Conservation (phyloP, 2,888 invertebrate species). For the Polydrusus cervinus region DNA sequence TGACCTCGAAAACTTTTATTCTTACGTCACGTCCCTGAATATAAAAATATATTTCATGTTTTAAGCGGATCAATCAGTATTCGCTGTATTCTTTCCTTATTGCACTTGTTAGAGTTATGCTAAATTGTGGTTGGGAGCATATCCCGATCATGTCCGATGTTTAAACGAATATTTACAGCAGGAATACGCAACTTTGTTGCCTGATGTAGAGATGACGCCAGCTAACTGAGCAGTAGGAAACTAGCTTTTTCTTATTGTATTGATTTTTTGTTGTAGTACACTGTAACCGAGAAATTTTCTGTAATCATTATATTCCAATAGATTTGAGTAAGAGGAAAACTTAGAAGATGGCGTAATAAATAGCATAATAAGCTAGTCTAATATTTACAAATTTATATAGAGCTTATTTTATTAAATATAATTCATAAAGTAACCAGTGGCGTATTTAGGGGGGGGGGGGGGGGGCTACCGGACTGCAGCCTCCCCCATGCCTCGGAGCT, state of each 20-base stretch:
- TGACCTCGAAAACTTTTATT: neutral
- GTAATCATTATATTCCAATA: neutral
- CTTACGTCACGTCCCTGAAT: neutral
- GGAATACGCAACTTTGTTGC: neutral
- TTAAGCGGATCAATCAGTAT: neutral
- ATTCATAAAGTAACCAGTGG: no score
- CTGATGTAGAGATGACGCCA: neutral
- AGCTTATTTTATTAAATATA: no score
- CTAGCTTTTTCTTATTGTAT: neutral
- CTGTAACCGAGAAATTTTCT: neutral
- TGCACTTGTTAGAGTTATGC: no score
- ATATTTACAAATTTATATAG: no score
- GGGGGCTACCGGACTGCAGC: no score
- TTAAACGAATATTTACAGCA: slow-evolving; percentile 1
- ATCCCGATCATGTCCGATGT: neutral
- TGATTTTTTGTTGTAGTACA: neutral
- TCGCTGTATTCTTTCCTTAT: neutral
- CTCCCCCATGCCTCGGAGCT: no score
- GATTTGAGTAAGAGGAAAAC: neutral
- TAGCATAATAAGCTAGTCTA: no score
- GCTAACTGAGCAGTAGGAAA: neutral
- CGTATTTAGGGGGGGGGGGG: no score
- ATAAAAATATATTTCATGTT: neutral
- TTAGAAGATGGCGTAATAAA: neutral
- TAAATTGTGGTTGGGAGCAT: no score